Evolutionary conservation across 2,797 vertebrate genomes (phyloP).

Genomic region (Sebastes dallii): DNA sequence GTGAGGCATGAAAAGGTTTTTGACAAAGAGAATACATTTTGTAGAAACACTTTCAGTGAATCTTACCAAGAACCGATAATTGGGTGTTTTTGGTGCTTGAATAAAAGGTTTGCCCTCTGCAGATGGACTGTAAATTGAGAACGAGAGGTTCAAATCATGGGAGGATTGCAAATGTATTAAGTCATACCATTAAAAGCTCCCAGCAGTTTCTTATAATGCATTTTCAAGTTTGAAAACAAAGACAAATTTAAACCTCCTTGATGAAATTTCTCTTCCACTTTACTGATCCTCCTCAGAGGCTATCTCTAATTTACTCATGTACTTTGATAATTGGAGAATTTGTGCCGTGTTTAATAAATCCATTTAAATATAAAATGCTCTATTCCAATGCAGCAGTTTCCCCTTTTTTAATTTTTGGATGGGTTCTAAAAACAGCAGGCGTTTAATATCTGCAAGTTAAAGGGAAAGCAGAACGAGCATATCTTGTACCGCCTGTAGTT

Average conservation of each 20-base stretch:
- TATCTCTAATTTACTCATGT: not conserved
- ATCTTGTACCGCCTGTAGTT: not conserved
- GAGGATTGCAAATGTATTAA: not conserved
- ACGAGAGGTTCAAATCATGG: not conserved
- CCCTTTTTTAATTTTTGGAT: not conserved
- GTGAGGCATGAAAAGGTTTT: not conserved
- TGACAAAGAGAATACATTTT: not conserved
- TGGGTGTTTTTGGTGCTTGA: slow-evolving; percentile 6
- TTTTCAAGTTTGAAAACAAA: not conserved
- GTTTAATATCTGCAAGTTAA: slow-evolving; percentile 12
- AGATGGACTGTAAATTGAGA: not conserved
- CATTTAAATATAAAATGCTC: not conserved
- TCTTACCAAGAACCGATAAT: not conserved
- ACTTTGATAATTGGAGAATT: slow-evolving; percentile 27
- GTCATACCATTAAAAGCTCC: not conserved
- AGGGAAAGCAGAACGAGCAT: not conserved
- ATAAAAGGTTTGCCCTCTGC: not conserved
- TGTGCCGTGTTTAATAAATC: not conserved
- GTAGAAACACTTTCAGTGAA: not conserved
- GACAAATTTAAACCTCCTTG: not conserved
- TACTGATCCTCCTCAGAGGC: not conserved
- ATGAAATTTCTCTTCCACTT: slow-evolving; percentile 15
- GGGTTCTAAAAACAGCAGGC: not conserved
- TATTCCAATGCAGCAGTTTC: not conserved
- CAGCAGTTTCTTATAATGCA: not conserved